These are phyloP conservation scores for Ectemnius cavifrons DNA, from an alignment of 2,888 invertebrate species.

Conservation along the genomic window DNA sequence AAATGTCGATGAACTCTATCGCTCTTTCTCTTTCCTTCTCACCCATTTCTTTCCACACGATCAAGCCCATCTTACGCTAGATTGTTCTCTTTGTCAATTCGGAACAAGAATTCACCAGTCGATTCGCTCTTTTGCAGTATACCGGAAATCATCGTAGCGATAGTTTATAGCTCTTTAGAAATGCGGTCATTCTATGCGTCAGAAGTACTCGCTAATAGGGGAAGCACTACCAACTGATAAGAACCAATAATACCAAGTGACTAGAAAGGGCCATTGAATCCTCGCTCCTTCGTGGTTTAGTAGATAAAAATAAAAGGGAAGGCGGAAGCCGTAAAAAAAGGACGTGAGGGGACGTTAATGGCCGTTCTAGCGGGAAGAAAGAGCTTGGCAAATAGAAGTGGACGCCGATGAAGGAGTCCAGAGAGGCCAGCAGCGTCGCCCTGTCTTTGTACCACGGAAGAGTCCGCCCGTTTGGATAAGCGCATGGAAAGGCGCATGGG, in stretches of 20 bases:
- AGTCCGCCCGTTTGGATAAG: conserved; percentile 31
- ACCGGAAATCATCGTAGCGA: no score
- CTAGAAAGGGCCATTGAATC: conserved; percentile 21
- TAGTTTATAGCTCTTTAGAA: no score
- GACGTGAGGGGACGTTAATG: conserved; percentile 41
- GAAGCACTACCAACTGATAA: conserved; percentile 8
- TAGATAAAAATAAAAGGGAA: conserved; percentile 42
- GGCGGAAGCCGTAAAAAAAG: conserved; percentile 28
- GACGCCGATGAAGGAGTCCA: conserved; percentile 40
- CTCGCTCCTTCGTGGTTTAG: conserved; percentile 29
- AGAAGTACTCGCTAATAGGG: not conserved
- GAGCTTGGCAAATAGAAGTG: conserved; percentile 48
- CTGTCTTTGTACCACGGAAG: conserved; percentile 34
- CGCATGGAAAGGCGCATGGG: conserved; percentile 32
- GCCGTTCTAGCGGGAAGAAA: conserved; percentile 24
- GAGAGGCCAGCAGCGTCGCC: conserved; percentile 22
- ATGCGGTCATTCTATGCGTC: no score
- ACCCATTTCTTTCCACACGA: no score
- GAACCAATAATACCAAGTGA: conserved; percentile 28
- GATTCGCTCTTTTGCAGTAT: no score
- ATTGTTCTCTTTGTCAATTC: no score
- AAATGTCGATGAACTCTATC: not conserved
- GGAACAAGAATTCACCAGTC: no score
- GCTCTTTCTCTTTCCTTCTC: not conserved
- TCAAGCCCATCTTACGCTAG: no score